These are phyloP conservation scores for Adelosebastes latens DNA, from an alignment of 2,797 vertebrate species.

Conservation along the genomic window DNA sequence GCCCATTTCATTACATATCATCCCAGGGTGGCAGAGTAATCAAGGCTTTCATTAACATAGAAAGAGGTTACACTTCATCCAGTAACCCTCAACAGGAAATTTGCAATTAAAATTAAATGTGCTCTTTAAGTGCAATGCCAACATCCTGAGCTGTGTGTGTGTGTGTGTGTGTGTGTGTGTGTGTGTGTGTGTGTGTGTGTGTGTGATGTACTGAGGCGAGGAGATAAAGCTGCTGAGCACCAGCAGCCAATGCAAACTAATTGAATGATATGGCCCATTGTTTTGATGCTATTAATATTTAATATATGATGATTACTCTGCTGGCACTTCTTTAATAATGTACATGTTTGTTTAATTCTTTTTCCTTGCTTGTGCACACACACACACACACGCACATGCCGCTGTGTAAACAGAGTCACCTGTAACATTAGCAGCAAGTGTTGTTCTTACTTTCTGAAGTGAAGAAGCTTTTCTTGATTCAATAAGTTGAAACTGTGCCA, in stretches of 20 bases:
- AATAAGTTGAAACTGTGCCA: neutral
- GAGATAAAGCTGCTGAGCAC: conserved; percentile 21
- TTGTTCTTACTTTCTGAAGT: neutral
- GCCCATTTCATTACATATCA: conserved; percentile 31
- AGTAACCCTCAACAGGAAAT: conserved; percentile 41
- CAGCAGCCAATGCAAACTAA: conserved; percentile 31
- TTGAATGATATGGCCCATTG: conserved; percentile 53
- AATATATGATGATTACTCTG: conserved; percentile 34
- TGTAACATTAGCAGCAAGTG: neutral
- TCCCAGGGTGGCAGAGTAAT: conserved; percentile 49
- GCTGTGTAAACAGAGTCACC: neutral
- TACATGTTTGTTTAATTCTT: conserved; percentile 5
- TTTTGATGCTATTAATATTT: conserved; percentile 57
- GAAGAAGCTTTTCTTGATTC: neutral
- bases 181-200: neutral
- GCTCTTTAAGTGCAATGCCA: conserved; percentile 37
- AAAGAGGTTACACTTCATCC: conserved; percentile 47
- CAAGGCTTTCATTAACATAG: conserved; percentile 60
- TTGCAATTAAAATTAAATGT: conserved; percentile 63
- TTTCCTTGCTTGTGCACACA: neutral
- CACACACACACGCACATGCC: neutral
- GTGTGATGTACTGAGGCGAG: conserved; percentile 13
- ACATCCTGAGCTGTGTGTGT: conserved; percentile 21
- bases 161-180: too few relatives aligned
- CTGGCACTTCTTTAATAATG: conserved; percentile 21